Evolutionary conservation across 2,888 invertebrate genomes (phyloP).

Genomic region (Minunthozetes semirufus): DNA sequence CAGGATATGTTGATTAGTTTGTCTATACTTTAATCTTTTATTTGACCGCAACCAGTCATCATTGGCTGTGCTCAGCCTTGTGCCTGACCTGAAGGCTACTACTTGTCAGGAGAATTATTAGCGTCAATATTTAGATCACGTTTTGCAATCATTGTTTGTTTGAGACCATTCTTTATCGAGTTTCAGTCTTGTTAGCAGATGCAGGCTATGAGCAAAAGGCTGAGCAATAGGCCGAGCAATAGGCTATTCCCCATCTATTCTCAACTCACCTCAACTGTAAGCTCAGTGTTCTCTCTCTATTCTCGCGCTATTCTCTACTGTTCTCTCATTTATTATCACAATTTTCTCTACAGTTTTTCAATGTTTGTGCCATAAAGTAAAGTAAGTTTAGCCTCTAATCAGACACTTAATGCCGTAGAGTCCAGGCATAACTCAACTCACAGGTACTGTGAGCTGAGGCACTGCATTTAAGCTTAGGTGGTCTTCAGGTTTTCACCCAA

Average conservation of each 20-base stretch:
- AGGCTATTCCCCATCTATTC: not conserved
- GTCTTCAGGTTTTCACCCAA: slow-evolving; percentile 18
- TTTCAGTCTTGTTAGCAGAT: slow-evolving; percentile 27
- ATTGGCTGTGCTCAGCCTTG: not conserved
- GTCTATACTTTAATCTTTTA: slow-evolving; percentile 24
- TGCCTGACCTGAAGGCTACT: not conserved
- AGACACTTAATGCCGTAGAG: slow-evolving; percentile 30
- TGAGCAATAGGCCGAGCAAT: too few relatives aligned
- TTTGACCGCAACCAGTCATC: slow-evolving; percentile 28
- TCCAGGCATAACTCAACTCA: not conserved
- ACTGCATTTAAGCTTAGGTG: slow-evolving; percentile 19
- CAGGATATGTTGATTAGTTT: slow-evolving; percentile 29
- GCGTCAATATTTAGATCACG: slow-evolving; percentile 31
- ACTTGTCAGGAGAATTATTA: slow-evolving; percentile 30
- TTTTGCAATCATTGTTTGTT: slow-evolving; percentile 29
- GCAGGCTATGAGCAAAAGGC: too few relatives aligned
- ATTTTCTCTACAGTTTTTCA: slow-evolving; percentile 8
- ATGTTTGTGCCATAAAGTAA: slow-evolving; percentile 25
- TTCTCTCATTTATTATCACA: slow-evolving; percentile 25
- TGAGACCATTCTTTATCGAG: slow-evolving; percentile 15
- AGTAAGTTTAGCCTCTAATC: slow-evolving; percentile 29
- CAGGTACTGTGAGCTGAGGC: not conserved
- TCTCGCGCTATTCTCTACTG: not conserved
- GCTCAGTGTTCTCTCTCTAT: not conserved
- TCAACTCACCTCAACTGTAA: not conserved